These are phyloP conservation scores for Cephus rjabovi DNA, from an alignment of 2,888 invertebrate species.

Conservation along the genomic window DNA sequence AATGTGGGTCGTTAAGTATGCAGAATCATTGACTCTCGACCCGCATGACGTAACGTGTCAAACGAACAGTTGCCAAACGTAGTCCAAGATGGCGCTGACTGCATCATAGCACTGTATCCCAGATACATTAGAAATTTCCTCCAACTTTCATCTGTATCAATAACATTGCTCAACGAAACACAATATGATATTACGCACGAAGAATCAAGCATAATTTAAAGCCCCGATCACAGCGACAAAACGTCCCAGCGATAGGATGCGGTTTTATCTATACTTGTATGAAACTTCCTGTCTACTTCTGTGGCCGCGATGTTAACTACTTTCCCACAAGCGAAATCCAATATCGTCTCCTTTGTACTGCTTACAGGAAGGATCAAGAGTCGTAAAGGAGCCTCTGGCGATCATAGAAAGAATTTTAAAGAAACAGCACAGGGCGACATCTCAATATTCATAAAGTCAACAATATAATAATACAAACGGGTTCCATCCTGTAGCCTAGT, in stretches of 20 bases:
- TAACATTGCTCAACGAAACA: neutral
- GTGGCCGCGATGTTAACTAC: neutral
- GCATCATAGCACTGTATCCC: neutral
- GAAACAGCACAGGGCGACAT: neutral
- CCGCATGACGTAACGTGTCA: neutral
- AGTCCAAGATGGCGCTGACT: neutral
- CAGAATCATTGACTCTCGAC: neutral
- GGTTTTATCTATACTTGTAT: neutral
- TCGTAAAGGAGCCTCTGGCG: neutral
- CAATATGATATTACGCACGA: neutral
- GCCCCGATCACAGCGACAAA: neutral
- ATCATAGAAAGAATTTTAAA: neutral
- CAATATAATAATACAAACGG: neutral
- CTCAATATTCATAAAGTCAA: neutral
- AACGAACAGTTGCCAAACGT: neutral
- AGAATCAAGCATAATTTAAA: neutral
- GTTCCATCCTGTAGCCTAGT: neutral
- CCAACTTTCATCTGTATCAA: neutral
- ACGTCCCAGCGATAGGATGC: neutral
- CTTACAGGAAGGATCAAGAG: neutral
- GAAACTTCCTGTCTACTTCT: neutral
- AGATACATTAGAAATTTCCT: neutral
- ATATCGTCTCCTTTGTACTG: neutral
- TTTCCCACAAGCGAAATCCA: neutral
- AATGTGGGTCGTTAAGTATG: neutral